A percentile compares a stretch with the other conserved stretches of the same genome.
phyloP scores from a whole-genome alignment of 2,113 vertebrate genomes.

The Strix uralensis region DNA sequence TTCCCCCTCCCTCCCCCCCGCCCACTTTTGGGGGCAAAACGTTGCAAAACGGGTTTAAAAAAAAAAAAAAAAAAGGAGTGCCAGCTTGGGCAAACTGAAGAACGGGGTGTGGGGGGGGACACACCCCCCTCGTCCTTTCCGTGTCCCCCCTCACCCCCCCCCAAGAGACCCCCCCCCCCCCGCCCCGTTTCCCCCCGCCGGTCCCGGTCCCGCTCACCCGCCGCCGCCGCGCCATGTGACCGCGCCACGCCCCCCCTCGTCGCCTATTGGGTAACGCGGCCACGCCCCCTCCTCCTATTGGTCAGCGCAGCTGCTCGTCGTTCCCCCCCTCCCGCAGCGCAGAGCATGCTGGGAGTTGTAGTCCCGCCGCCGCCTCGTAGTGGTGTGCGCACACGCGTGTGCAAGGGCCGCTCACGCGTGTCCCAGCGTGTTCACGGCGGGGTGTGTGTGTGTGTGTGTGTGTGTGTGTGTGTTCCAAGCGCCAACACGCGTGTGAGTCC shows the following conservation, averaged over 20 bases:
- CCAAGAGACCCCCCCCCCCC: not conserved
- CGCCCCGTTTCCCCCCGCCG: not conserved
- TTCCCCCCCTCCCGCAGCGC: not conserved
- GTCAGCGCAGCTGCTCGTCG: rapidly evolving
- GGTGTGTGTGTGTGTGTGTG: no score
- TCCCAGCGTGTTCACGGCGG: no score
- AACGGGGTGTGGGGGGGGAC: not conserved
- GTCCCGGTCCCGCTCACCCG: not conserved
- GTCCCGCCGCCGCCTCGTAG: not conserved
- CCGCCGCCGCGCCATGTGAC: not conserved
- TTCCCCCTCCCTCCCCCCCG: not conserved
- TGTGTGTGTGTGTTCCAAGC: no score
- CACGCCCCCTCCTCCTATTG: not conserved
- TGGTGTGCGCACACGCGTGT: not conserved
- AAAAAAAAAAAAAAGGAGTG: not conserved
- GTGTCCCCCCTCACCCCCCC: not conserved
- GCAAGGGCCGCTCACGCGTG: no score
- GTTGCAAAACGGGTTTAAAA: no score
- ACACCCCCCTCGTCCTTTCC: no score
- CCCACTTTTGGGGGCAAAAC: not conserved
- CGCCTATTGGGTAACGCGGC: not conserved
- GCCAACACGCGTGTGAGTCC: no score
- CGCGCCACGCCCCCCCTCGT: not conserved
- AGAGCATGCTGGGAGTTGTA: constrained; percentile 47
- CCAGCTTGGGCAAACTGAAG: not conserved